Percentiles rank a stretch among this genome's conserved stretches.
Conservation (phyloP, 2,888 invertebrate genomes). For the Portevinia maculata region DNA sequence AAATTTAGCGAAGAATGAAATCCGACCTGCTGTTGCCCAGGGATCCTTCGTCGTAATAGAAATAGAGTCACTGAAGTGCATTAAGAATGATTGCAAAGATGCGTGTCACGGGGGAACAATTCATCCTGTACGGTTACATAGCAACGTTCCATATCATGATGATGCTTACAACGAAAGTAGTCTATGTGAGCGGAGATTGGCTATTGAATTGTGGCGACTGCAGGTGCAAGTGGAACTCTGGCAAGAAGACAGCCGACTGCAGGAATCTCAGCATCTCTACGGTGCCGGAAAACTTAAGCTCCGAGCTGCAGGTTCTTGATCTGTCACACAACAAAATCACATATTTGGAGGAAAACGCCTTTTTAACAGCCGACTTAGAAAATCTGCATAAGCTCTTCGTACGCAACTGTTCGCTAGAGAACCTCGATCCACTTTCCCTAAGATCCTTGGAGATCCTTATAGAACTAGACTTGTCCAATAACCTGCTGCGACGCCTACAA, state of each 20-base stretch:
- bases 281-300: constrained; percentile 89
- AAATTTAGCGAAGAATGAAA: constrained; percentile 32
- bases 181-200: constrained; percentile 78
- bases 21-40: neutral
- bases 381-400: constrained; percentile 92
- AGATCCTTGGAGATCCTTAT: constrained; percentile 89
- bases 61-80: constrained; percentile 19
- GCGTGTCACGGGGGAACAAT: constrained; percentile 67
- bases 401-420: constrained; percentile 88
- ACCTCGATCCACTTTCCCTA: constrained; percentile 89
- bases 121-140: constrained; percentile 57
- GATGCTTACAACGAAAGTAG: constrained; percentile 72
- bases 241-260: constrained; percentile 93
- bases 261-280: constrained; percentile 86
- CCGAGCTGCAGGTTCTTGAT: constrained; percentile 88
- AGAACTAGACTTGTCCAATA: constrained; percentile 91
- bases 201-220: constrained; percentile 84
- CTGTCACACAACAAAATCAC: constrained; percentile 88
- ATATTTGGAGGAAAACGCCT: constrained; percentile 87
- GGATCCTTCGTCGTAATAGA: constrained; percentile 13
- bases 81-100: constrained; percentile 66
- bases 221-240: constrained; percentile 92
- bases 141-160: constrained; percentile 73
- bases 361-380: constrained; percentile 87
- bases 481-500: constrained; percentile 86